Evolutionary conservation across 2,113 vertebrate genomes (phyloP).

Genomic region (Oceanodroma tethys): DNA sequence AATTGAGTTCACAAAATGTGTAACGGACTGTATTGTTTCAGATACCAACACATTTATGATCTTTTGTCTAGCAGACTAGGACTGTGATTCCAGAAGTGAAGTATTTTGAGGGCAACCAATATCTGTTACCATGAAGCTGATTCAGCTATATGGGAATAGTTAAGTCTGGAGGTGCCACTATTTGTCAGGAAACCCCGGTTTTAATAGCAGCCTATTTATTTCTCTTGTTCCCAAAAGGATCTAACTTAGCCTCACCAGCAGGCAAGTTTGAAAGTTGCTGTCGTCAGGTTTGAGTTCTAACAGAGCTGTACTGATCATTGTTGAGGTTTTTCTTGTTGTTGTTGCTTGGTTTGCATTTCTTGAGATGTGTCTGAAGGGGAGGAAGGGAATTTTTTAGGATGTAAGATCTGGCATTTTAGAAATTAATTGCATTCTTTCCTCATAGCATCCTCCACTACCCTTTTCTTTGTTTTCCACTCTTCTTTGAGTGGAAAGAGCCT

Average conservation of each 20-base stretch:
- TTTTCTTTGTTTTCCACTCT: background rate
- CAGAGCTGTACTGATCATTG: background rate
- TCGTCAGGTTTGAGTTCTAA: background rate
- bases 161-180: background rate
- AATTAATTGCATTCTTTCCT: background rate
- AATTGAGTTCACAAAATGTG: background rate
- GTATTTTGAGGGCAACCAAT: background rate
- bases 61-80: background rate
- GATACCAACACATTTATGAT: background rate
- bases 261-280: background rate
- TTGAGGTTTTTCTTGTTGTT: background rate
- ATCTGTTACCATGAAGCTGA: background rate
- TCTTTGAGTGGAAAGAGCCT: background rate
- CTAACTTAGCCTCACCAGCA: background rate
- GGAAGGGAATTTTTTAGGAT: background rate
- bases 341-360: background rate
- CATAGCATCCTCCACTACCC: background rate
- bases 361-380: background rate
- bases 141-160: background rate
- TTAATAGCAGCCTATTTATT: background rate
- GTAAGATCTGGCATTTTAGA: background rate
- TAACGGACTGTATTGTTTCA: background rate
- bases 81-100: background rate
- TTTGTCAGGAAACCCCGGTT: background rate
- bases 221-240: background rate